These are phyloP conservation scores for Limnothrissa miodon DNA, from an alignment of 2,113 vertebrate genomes.

Conservation along the genomic window DNA sequence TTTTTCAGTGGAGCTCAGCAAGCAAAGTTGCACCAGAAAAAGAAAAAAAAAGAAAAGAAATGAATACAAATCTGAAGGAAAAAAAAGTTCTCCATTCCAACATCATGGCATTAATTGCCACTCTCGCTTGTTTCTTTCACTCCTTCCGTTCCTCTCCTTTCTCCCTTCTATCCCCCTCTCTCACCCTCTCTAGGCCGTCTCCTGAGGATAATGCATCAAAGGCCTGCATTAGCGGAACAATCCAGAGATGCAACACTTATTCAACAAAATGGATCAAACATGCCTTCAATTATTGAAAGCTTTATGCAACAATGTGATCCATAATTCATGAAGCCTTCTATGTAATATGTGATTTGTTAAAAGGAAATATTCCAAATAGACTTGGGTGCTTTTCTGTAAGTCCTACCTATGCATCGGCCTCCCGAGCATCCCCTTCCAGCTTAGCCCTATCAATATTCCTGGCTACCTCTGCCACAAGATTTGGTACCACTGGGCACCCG, in stretches of 20 bases:
- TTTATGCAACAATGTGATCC: constrained; percentile 37
- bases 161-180: background rate
- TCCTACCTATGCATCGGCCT: constrained; percentile 28
- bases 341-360: constrained; percentile 37
- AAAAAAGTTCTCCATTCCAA: constrained; percentile 42
- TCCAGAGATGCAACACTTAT: constrained; percentile 43
- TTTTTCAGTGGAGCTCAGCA: constrained; percentile 26
- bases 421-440: constrained; percentile 22
- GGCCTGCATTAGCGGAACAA: constrained; percentile 39
- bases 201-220: constrained; percentile 37
- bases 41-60: background rate
- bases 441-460: constrained; percentile 63
- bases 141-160: background rate
- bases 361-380: constrained; percentile 34
- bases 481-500: constrained; percentile 59
- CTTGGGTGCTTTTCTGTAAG: constrained; percentile 33
- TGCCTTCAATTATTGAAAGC: constrained; percentile 41
- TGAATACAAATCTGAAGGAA: constrained; percentile 23
- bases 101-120: constrained; percentile 34
- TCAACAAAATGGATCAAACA: constrained; percentile 32
- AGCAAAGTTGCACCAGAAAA: background rate
- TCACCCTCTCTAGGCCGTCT: constrained; percentile 28
- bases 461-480: constrained; percentile 63
- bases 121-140: background rate
- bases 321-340: constrained; percentile 37